Evolutionary conservation across 2,113 vertebrate genomes (phyloP).

Genomic region (Larimichthys polyactis): DNA sequence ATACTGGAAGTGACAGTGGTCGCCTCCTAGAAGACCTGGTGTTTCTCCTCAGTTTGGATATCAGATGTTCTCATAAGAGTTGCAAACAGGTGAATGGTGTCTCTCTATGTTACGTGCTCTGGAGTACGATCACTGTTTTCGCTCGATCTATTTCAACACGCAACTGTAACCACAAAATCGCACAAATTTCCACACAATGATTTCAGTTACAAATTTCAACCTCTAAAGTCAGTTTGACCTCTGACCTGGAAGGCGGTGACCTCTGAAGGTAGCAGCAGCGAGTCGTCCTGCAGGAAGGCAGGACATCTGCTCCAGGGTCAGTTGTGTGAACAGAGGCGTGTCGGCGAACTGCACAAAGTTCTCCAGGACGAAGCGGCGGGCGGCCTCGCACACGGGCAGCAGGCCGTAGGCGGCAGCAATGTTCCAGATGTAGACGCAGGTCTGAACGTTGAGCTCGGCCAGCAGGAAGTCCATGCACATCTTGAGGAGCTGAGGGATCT

Average conservation of each 20-base stretch:
- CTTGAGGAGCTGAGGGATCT: constrained; percentile 85
- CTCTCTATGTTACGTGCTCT: too few species aligned
- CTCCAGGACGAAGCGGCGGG: constrained; percentile 85
- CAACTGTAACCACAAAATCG: too few species aligned
- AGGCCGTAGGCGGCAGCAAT: constrained; percentile 86
- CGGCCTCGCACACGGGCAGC: constrained; percentile 77
- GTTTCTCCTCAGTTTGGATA: not conserved
- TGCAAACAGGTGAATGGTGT: too few species aligned
- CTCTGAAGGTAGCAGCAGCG: constrained; percentile 84
- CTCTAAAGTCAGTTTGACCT: constrained; percentile 3
- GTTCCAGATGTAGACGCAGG: constrained; percentile 89
- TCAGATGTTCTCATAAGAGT: not conserved
- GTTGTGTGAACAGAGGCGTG: constrained; percentile 86
- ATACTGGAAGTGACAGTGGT: not conserved
- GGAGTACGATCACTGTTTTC: too few species aligned
- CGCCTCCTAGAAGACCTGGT: constrained; percentile 4
- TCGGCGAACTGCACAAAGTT: constrained; percentile 87
- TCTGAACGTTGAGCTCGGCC: constrained; percentile 86
- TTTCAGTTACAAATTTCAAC: not conserved
- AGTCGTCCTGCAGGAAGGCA: constrained; percentile 87
- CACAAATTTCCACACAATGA: not conserved
- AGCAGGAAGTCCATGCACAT: constrained; percentile 89
- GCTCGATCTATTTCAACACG: too few species aligned
- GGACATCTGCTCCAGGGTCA: constrained; percentile 87
- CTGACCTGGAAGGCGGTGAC: constrained; percentile 87